phyloP scores from a whole-genome alignment of 1,140 invertebrate species.

The Propsilocerus akamusi region DNA sequence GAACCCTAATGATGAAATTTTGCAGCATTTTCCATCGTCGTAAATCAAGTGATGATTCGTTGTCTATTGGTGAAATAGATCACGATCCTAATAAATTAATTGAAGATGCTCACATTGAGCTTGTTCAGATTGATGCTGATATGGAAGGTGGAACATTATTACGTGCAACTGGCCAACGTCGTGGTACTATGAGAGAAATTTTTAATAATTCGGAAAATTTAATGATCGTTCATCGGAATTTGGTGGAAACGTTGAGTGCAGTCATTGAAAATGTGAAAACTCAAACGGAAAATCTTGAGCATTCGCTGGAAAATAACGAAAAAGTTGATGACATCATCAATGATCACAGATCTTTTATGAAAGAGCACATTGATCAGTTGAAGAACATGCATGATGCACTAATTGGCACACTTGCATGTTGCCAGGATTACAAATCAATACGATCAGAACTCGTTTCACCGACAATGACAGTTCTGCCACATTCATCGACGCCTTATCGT shows the following conservation, averaged over 20 bases:
- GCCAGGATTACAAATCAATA: neutral
- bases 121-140: neutral
- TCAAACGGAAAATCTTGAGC: neutral
- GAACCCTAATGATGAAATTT: neutral
- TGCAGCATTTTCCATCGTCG: neutral
- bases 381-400: neutral
- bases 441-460: neutral
- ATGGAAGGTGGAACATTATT: neutral
- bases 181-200: neutral
- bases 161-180: neutral
- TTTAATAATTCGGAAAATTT: neutral
- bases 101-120: neutral
- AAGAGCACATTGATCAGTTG: neutral
- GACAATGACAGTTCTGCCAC: neutral
- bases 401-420: neutral
- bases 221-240: neutral
- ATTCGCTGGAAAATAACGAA: neutral
- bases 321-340: neutral
- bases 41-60: neutral
- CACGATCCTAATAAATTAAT: neutral
- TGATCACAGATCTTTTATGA: neutral
- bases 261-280: neutral
- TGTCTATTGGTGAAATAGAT: neutral
- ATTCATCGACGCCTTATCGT: neutral
- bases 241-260: neutral